Base-by-base conservation (phyloP, 92 coral and sea anemone genomes). In the Paragorgia papillata region DNA sequence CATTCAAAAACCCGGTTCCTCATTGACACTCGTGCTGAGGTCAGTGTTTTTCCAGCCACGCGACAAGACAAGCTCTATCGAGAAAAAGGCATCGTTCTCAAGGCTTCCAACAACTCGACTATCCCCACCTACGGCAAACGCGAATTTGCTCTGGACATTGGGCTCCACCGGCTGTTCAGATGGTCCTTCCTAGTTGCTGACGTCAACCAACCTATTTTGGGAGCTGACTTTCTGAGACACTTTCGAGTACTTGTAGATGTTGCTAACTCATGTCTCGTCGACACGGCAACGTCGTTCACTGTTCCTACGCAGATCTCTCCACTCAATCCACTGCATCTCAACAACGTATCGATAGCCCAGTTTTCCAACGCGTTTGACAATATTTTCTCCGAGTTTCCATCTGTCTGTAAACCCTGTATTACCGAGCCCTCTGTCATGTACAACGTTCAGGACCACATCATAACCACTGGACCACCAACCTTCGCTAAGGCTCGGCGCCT, bases 371-470 rank as follows among this genome's bases (percentile, higher is more conserved):
- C 3, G 67, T 61, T 28, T 24, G 67, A 61, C 15, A 61, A 33
- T 39, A n/a, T 18, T 61, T 28, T 30, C 14, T 12, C 67, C 14
- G 67, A 5, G 67, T 61, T 61, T 17, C 67, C 67, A 28, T 10
- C 13, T 7, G 67, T 61, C 19, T 28, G 67, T 61, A 29, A 62
- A 32, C 68, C n/a, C n/a, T n/a, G n/a, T n/a, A n/a, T n/a, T n/a
- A n/a, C n/a, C n/a, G n/a, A n/a, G n/a, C n/a, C n/a, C 46, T 2
- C 68, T 1, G 68, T 32, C 21, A 62, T 28, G 25, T 25, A 62
- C 68, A 62, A 62, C 21, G 68, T 62, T 24, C 68, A 62, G 24
- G 40, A 62, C 15, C 68, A 62, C 33, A 62, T 62, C 24, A 31
- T 62, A 1, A 31, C 68, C 24, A 31, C 68, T 32, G 48, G 67